Base-by-base conservation (phyloP, 2,113 vertebrate genomes). In the Lasiurus cinereus region DNA sequence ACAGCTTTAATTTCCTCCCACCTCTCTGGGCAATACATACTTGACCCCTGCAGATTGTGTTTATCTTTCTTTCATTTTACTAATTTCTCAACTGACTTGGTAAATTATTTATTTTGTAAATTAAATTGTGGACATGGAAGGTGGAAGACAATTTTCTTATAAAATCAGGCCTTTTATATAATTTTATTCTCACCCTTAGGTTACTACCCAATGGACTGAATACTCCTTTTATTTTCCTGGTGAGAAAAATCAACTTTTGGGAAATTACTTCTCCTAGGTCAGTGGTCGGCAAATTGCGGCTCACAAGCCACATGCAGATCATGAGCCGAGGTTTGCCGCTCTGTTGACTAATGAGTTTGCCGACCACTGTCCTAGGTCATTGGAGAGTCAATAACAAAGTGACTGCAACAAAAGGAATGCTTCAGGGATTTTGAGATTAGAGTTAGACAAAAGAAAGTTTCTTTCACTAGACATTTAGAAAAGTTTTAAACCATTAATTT, bases 221-320 rank as follows among this genome's bases (percentile, higher is more conserved):
- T 33, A 76, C 43, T 83, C 33, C n/a, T 78, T 8, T 83, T 70
- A 72, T 18, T 93, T 90, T 96, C 72, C 76, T 84, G 14, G 52
- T 70, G 56, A 70, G 64, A 89, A 93, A 87, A 88, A 24, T 72
- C n/a, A 90, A 24, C 91, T 70, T 86, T 88, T 90, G 84, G 70
- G 33, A 76, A 83, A 31, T 86, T 66, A 85, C 56, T 95, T 78
- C 21, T 39, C 54, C 1, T 52, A 52, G 15, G 52, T 52, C 52
- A 5, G 52, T 52, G 52, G 52, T 52, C 15, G 5, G 52, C 52
- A 52, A 52, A 52, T 16, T 18, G 52, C 1, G 52, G 52, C 52
- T 52, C 13, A 13, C 13, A 14, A 50, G 50, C 50, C 50, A 50
- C 48, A 50, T 50, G 48, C 48, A 9, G 48, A 39, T 39, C 46